These are phyloP conservation scores for Drosophila mercatorum DNA, from an alignment of 2,888 invertebrate genomes.

Conservation along the genomic window DNA sequence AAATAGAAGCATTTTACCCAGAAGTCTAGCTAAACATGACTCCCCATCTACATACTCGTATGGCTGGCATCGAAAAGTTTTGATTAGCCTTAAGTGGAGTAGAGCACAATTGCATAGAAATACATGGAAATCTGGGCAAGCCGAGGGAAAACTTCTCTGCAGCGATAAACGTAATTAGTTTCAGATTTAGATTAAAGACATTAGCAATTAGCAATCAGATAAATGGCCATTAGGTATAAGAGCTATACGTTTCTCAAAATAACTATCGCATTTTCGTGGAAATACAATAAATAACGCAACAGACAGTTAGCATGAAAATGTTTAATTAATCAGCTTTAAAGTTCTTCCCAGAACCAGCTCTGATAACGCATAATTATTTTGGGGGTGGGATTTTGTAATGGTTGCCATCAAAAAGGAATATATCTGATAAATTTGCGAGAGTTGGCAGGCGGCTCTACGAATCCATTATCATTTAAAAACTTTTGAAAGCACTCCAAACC, in stretches of 20 bases:
- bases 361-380: conserved; percentile 17
- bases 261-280: not conserved
- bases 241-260: not conserved
- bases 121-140: conserved; percentile 7
- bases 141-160: conserved; percentile 27
- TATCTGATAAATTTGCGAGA: not conserved
- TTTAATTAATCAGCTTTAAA: conserved; percentile 12
- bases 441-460: not conserved
- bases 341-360: conserved; percentile 8
- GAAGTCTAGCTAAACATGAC: conserved; percentile 13
- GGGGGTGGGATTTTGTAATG: not conserved
- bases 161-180: conserved; percentile 47
- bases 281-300: not conserved
- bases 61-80: conserved; percentile 46
- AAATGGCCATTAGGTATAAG: not conserved
- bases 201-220: conserved; percentile 10
- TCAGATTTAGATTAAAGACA: conserved; percentile 18
- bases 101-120: conserved; percentile 16
- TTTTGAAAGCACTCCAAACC: not conserved
- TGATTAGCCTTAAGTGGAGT: conserved; percentile 57
- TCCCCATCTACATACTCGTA: not conserved
- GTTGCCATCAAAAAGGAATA: conserved; percentile 5
- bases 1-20: conserved; percentile 46
- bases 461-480: conserved; percentile 5
- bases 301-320: conserved; percentile 3